phyloP scores from a whole-genome alignment of 2,888 invertebrate species.

The Hoplodrina ambigua region DNA sequence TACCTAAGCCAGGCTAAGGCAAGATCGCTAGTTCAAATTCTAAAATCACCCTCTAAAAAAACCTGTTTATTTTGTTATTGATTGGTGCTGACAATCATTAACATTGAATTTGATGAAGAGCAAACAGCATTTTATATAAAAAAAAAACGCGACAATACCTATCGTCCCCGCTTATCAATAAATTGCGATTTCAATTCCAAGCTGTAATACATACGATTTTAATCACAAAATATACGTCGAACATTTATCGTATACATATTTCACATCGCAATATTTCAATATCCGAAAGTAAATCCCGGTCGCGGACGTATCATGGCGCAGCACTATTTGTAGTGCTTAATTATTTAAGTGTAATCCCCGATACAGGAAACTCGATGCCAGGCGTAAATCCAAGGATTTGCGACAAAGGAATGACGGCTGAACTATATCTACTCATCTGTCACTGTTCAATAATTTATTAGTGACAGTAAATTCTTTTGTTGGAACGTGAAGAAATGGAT shows the following conservation, averaged over 20 bases:
- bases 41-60: no score
- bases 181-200: neutral
- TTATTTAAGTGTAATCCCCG: slow-evolving; percentile 66
- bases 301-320: slow-evolving; percentile 37
- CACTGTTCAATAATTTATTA: slow-evolving; percentile 65
- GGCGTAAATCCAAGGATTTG: slow-evolving; percentile 53
- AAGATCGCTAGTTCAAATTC: no score
- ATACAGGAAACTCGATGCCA: slow-evolving; percentile 55
- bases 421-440: slow-evolving; percentile 56
- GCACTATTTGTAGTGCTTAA: slow-evolving; percentile 60
- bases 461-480: slow-evolving; percentile 40
- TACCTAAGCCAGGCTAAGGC: no score
- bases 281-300: slow-evolving; percentile 31
- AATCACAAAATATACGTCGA: slow-evolving; percentile 28
- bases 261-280: slow-evolving; percentile 44
- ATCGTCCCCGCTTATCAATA: neutral
- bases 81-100: no score
- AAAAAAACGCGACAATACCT: neutral
- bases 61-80: no score
- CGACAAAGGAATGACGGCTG: slow-evolving; percentile 49
- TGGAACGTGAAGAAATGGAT: slow-evolving; percentile 11
- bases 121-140: no score
- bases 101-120: no score
- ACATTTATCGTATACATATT: slow-evolving; percentile 40
- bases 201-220: slow-evolving; percentile 11